These are phyloP conservation scores for Myiopsitta monachus DNA, from an alignment of 2,113 vertebrate species.

Conservation along the genomic window DNA sequence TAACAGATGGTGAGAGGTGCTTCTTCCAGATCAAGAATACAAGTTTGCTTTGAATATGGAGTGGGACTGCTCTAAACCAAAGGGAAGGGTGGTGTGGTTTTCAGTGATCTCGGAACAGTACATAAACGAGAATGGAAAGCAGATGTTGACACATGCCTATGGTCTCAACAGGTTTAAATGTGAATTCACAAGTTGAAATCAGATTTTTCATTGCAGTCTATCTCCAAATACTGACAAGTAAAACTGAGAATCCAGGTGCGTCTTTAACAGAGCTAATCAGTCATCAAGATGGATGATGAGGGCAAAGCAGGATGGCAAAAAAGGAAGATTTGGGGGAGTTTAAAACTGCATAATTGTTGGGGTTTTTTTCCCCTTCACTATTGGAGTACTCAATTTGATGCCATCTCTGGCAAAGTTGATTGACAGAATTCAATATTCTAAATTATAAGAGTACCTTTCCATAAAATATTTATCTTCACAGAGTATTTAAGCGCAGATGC, in stretches of 20 bases:
- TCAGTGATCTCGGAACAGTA: neutral
- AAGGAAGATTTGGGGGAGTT: neutral
- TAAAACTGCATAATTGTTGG: neutral
- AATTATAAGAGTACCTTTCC: neutral
- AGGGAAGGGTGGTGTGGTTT: neutral
- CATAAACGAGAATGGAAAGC: neutral
- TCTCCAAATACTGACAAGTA: neutral
- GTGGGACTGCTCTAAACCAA: conserved; percentile 5
- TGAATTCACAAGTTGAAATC: neutral
- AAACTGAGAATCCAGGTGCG: neutral
- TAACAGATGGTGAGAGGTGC: neutral
- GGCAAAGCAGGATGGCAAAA: neutral
- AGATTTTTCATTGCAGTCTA: neutral
- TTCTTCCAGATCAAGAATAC: neutral
- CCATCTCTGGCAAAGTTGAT: neutral
- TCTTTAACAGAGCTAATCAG: neutral
- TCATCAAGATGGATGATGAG: neutral
- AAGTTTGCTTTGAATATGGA: neutral
- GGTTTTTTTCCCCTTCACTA: neutral
- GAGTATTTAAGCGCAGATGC: neutral
- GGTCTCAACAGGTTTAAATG: neutral
- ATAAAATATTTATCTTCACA: neutral
- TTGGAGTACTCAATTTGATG: neutral
- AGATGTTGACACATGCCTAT: neutral
- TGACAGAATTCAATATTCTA: conserved; percentile 22